These are phyloP conservation scores for Tragelaphus scriptus DNA, from an alignment of 2,113 vertebrate genomes.

Conservation along the genomic window DNA sequence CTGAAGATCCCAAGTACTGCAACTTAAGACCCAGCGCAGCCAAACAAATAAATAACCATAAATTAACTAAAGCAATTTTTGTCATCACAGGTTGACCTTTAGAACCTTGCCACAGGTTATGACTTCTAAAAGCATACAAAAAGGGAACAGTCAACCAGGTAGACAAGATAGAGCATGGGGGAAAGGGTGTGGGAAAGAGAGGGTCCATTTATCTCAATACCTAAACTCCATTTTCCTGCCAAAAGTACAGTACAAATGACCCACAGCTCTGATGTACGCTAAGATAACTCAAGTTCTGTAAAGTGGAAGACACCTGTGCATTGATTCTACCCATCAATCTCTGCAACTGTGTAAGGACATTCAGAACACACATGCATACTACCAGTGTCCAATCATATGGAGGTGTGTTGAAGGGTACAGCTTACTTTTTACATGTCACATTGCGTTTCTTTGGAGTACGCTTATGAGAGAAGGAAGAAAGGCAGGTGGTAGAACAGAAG, in stretches of 20 bases:
- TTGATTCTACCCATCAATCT: not conserved
- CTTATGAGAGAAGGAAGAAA: slow-evolving; percentile 96
- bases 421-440: slow-evolving; percentile 97
- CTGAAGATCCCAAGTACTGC: not conserved
- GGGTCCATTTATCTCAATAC: not conserved
- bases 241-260: not conserved
- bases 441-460: slow-evolving; percentile 94
- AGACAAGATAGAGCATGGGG: not conserved
- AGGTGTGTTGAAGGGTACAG: not conserved
- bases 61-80: not conserved
- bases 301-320: not conserved
- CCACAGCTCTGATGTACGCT: not conserved
- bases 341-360: not conserved
- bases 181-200: not conserved
- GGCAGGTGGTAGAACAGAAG: slow-evolving; percentile 96
- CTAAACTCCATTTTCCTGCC: not conserved
- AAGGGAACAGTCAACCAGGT: not conserved
- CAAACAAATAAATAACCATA: not conserved
- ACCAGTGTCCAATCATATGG: not conserved
- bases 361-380: not conserved
- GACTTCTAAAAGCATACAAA: not conserved
- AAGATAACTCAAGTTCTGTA: not conserved
- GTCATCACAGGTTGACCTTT: not conserved
- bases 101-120: not conserved
- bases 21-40: not conserved